Evolutionary conservation across 2,113 vertebrate genomes (phyloP), one percentile per base, ranked within the genome.

Genomic region (Acanthochromis polyacanthus): DNA sequence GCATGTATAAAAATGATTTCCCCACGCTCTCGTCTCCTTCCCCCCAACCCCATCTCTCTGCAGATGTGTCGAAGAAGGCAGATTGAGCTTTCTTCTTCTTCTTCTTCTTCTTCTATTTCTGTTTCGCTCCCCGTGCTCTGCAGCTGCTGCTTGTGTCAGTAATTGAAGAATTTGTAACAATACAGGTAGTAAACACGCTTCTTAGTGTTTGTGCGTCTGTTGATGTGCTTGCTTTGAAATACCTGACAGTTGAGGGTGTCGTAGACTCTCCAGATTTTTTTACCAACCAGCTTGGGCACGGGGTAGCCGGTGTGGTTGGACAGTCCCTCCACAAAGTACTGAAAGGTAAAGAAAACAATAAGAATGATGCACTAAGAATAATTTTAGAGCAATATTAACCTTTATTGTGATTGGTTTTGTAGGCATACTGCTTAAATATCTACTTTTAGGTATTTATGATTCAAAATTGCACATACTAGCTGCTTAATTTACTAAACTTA

Each of bases 161-260:
- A 43, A 60, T 3, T 22, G 19, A 59, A 57, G 10, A 32, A 40
- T 40, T 25, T 68, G 4, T 30, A 45, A 61, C 19, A 77, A 69
- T 20, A 14, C 43, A 75, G 11, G 28, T 11, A 45, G 32, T 32
- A 36, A n/a, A 52, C 14, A 63, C 50, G 22, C 52, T 28, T 11
- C 1, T 5, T 14, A 40, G 30, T 58, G 43, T 63, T 36, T 50
- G 19, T 20, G 28, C 40, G 20, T 69, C 22, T 20, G 15, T 63
- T 14, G 36, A 25, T 23, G 5, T 10, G 19, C 40, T 56, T 79
- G 10, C 6, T 17, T 46, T 38, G 45, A 14, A 50, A 23, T 87
- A 95, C 95, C 94, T 90, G 90, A 76, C 94, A 94, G 71, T 73
- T 88, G 0, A 91, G 75, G 0, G 93, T 88, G 81, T 90, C 92